Conservation (phyloP, 1,140 invertebrate species). For the Brachionus koreanus region DNA sequence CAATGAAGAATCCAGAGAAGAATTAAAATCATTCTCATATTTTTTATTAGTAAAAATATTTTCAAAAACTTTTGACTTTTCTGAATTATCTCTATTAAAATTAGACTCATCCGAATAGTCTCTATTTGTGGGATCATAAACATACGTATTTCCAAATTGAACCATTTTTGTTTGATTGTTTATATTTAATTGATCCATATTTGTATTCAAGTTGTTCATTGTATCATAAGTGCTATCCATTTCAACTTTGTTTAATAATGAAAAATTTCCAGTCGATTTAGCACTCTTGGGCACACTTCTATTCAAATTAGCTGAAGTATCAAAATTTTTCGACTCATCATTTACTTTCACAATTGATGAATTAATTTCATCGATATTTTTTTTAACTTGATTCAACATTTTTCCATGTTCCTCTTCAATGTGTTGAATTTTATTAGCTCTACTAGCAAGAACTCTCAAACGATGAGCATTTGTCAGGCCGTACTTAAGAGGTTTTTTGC, state of each 20-base stretch:
- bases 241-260: slow-evolving; percentile 33
- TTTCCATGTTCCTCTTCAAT: neutral
- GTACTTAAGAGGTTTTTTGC: neutral
- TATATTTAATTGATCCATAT: slow-evolving; percentile 3
- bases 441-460: neutral
- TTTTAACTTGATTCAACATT: neutral
- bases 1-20: neutral
- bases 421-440: neutral
- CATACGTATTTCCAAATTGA: slow-evolving; percentile 40
- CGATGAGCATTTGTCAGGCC: slow-evolving; percentile 33
- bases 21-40: slow-evolving; percentile 27
- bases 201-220: slow-evolving; percentile 37
- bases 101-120: slow-evolving; percentile 8
- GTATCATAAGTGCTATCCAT: slow-evolving; percentile 41
- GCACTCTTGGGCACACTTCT: neutral
- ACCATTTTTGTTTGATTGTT: slow-evolving; percentile 15
- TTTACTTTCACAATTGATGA: neutral
- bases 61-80: neutral
- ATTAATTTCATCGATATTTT: slow-evolving; percentile 25
- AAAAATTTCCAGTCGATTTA: neutral
- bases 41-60: slow-evolving; percentile 10
- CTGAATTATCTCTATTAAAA: neutral
- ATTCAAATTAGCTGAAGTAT: neutral
- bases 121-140: neutral
- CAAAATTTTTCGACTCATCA: neutral